A percentile compares a stretch with the other conserved stretches of the same genome.
Conservation (phyloP, 2,113 vertebrate genomes). For the Alexandromys fortis region DNA sequence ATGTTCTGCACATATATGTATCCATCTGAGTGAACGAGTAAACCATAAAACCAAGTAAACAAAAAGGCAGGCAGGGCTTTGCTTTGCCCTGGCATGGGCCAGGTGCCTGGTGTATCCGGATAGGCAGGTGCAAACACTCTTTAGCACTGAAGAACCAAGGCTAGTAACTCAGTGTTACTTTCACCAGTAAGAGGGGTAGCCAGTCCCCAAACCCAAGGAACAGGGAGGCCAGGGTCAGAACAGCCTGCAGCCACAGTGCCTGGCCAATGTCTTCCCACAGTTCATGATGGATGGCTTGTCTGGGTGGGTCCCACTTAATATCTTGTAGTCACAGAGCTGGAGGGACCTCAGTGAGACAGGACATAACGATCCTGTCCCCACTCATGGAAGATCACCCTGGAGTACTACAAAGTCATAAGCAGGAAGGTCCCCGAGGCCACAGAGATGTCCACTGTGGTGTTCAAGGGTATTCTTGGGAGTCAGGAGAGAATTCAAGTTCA, state of each 20-base stretch:
- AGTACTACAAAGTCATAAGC: neutral
- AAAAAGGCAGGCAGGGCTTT: neutral
- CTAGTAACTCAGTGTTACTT: neutral
- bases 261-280: neutral
- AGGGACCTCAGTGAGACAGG: neutral
- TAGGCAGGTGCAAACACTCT: neutral
- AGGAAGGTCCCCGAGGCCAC: neutral
- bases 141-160: neutral
- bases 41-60: neutral
- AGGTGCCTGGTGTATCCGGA: neutral
- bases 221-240: neutral
- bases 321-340: neutral
- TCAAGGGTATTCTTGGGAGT: neutral
- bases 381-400: neutral
- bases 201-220: accelerated
- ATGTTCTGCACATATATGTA: neutral
- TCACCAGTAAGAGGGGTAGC: neutral
- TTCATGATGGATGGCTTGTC: neutral
- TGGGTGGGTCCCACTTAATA: neutral
- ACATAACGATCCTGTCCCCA: neutral
- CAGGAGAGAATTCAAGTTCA: neutral
- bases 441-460: neutral
- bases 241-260: neutral
- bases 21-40: neutral
- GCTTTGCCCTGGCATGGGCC: neutral